Percentiles rank a stretch among this genome's conserved stretches.
Evolutionary conservation across 2,113 vertebrate genomes (phyloP).

Genomic region (Fukomys damarensis): DNA sequence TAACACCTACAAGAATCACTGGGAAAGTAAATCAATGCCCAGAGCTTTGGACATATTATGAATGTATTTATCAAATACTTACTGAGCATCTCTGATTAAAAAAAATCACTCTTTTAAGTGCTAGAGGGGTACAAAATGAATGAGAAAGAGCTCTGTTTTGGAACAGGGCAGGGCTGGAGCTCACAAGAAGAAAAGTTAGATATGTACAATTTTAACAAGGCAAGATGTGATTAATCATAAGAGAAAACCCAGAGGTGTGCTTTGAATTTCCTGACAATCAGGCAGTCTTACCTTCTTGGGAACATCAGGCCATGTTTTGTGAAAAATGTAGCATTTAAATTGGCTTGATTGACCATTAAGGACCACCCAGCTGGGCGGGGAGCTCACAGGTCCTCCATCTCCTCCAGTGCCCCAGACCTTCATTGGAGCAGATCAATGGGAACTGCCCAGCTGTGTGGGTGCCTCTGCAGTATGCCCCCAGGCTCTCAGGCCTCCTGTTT

Average conservation of each 20-base stretch:
- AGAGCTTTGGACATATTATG: conserved; percentile 41
- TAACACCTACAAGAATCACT: conserved; percentile 42
- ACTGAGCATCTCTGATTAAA: not conserved
- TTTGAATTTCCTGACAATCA: not conserved
- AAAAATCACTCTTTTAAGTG: conserved; percentile 32
- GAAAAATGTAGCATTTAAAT: not conserved
- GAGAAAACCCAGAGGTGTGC: not conserved
- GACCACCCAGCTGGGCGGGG: too few species aligned
- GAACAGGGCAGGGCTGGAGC: not conserved
- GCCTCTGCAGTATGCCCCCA: too few species aligned
- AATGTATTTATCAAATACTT: conserved; percentile 57
- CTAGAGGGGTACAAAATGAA: conserved; percentile 36
- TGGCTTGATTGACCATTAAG: too few species aligned
- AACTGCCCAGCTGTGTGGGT: too few species aligned
- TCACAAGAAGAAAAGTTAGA: not conserved
- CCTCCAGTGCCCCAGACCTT: too few species aligned
- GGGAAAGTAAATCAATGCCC: conserved; percentile 51
- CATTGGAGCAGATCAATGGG: too few species aligned
- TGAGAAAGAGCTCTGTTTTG: not conserved
- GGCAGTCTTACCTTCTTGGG: not conserved
- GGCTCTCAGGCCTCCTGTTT: too few species aligned
- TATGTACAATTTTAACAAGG: not conserved
- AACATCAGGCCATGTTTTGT: not conserved
- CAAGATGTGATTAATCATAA: not conserved
- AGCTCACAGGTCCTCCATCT: too few species aligned